Percentiles rank a stretch among this genome's conserved stretches.
These are phyloP conservation scores for Echeneis naucrates DNA, from an alignment of 2,797 vertebrate species.

Conservation along the genomic window DNA sequence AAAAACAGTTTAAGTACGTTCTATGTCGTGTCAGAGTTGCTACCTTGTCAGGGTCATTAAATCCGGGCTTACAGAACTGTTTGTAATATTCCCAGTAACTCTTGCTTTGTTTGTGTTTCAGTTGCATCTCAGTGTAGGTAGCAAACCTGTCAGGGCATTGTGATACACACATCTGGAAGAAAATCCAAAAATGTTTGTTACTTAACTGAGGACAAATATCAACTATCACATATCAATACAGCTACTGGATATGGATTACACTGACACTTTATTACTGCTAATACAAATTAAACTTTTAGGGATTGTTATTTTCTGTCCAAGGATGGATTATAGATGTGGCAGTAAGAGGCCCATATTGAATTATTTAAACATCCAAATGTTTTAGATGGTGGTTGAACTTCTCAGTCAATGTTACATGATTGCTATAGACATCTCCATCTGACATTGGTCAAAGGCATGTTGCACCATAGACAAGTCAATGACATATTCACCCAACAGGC, in stretches of 20 bases:
- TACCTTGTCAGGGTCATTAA: slow-evolving; percentile 89
- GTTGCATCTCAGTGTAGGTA: slow-evolving; percentile 90
- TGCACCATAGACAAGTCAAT: too few species aligned
- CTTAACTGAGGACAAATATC: too few species aligned
- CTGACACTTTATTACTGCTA: not conserved
- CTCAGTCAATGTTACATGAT: too few species aligned
- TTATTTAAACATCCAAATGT: too few species aligned
- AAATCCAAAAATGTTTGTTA: not conserved
- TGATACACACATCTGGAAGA: slow-evolving; percentile 90
- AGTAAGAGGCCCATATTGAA: not conserved
- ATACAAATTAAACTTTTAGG: not conserved
- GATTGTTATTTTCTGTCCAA: too few species aligned
- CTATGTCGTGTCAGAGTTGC: not conserved
- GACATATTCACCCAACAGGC: too few species aligned
- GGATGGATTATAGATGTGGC: not conserved
- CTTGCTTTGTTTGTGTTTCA: slow-evolving; percentile 77
- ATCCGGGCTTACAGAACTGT: slow-evolving; percentile 90
- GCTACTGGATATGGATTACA: not conserved
- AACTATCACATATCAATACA: too few species aligned
- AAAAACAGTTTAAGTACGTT: not conserved
- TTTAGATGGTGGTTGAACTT: too few species aligned
- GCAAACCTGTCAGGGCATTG: slow-evolving; percentile 91
- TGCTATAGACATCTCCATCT: too few species aligned
- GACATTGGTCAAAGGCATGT: too few species aligned
- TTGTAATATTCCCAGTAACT: slow-evolving; percentile 90